phyloP scores from a whole-genome alignment of 2,888 invertebrate species.

The Oxyteleia sp. region DNA sequence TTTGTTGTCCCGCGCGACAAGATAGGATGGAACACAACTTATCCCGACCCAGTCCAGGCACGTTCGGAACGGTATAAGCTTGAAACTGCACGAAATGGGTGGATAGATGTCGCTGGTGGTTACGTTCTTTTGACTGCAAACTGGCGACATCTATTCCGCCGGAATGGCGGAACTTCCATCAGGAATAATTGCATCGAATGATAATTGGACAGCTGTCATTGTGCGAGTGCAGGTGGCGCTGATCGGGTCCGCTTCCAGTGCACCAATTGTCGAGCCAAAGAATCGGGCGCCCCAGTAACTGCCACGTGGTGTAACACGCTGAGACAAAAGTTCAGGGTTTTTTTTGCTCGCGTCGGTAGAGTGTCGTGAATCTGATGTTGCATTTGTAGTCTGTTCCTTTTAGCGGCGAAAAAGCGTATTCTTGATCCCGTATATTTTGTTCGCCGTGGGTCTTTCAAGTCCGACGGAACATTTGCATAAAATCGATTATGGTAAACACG shows the following conservation, averaged over 20 bases:
- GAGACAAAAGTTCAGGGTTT: constrained; percentile 20
- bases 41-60: not conserved
- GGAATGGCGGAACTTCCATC: not conserved
- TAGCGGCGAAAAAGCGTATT: constrained; percentile 11
- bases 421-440: constrained; percentile 23
- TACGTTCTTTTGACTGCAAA: not conserved
- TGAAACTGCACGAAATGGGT: not conserved
- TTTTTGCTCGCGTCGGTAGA: no score
- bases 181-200: not conserved
- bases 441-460: constrained; percentile 31
- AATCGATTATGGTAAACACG: constrained; percentile 63
- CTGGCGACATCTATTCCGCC: not conserved
- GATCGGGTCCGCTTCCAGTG: constrained; percentile 18
- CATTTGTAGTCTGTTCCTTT: constrained; percentile 33
- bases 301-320: constrained; percentile 3
- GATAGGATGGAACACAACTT: not conserved
- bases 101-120: constrained; percentile 2
- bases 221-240: not conserved
- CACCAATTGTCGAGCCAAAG: constrained; percentile 33
- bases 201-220: not conserved
- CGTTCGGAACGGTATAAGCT: not conserved
- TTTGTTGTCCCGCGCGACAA: not conserved
- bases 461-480: constrained; percentile 59
- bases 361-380: constrained; percentile 57
- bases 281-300: constrained; percentile 7